Evolutionary conservation across 2,113 vertebrate genomes (phyloP), one percentile per base, ranked within the genome.

Genomic region (Corvus hawaiiensis): DNA sequence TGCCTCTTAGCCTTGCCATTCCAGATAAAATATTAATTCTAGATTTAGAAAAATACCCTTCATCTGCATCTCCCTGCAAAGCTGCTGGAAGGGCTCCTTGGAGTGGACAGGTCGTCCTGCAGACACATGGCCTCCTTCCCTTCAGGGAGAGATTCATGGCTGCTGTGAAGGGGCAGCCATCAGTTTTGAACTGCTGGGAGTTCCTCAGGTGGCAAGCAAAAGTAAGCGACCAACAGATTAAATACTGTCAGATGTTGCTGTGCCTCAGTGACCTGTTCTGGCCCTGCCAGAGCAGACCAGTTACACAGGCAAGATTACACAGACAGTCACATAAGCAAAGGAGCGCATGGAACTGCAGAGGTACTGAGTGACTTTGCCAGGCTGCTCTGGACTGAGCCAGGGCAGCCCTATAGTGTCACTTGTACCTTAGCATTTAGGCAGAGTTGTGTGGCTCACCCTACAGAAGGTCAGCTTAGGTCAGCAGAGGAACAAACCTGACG

Each of bases 401-500:
- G 61, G 26, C 58, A 85, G 58, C 11, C 72, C 54, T 39, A 8
- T 3, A 6, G 5, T 2, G 13, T 19, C 76, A 46, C 39, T 30
- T 51, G 41, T 67, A 22, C 74, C 51, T 35, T 59, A 74, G 48
- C 26, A 23, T 78, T 61, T n/a, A 7, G 33, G 16, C 28, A n/a
- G 13, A 17, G 16, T 27, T 62, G 43, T 32, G 52, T 35, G 56
- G 37, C 32, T 66, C 66, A 59, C 30, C 27, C 56, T 72, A 3
- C 43, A 17, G 21, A 59, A 23, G 33, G 55, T 30, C 41, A 52
- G 41, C 71, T 41, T 67, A 82, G 33, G 78, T 84, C 69, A 59
- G 51, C 0, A 0, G n/a, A 52, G 37, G 8, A 67, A 24, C 1
- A 0, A 67, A 43, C 33, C 35, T 43, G 33, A 30, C 9, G 0